Conservation (phyloP, 2,797 vertebrate genomes). For the Schizopygopsis pylzovi region DNA sequence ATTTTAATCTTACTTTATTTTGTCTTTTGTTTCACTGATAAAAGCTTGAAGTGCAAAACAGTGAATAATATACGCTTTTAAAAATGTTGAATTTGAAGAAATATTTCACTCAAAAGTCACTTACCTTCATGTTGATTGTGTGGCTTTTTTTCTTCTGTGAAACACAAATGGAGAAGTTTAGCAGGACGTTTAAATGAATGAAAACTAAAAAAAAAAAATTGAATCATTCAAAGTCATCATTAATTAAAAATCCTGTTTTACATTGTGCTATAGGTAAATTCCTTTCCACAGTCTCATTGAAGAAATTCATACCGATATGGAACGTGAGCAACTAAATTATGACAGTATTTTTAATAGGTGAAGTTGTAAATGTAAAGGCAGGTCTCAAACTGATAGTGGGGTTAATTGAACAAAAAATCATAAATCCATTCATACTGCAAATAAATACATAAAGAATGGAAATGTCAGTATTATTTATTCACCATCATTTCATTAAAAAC, state of each 20-base stretch:
- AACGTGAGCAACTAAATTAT: background rate
- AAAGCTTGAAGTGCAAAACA: background rate
- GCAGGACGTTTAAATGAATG: background rate
- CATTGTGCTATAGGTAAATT: background rate
- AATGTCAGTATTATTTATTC: too few species aligned
- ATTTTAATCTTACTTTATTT: background rate
- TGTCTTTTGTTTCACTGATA: slow-evolving; percentile 12
- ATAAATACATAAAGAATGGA: too few species aligned
- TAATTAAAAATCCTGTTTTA: background rate
- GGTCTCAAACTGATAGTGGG: background rate
- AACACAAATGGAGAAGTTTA: background rate
- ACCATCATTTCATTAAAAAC: too few species aligned
- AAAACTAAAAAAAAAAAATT: background rate
- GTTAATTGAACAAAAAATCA: background rate
- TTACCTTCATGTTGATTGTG: background rate
- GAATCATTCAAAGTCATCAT: background rate
- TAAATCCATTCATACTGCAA: too few species aligned
- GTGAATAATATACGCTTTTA: background rate
- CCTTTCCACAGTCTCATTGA: background rate
- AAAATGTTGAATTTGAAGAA: background rate
- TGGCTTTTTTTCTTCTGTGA: background rate
- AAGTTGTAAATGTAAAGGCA: background rate
- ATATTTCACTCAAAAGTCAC: background rate
- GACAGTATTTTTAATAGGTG: background rate
- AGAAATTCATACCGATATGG: background rate